These are phyloP conservation scores for Callosobruchus maculatus DNA, from an alignment of 2,888 invertebrate species.

Conservation along the genomic window DNA sequence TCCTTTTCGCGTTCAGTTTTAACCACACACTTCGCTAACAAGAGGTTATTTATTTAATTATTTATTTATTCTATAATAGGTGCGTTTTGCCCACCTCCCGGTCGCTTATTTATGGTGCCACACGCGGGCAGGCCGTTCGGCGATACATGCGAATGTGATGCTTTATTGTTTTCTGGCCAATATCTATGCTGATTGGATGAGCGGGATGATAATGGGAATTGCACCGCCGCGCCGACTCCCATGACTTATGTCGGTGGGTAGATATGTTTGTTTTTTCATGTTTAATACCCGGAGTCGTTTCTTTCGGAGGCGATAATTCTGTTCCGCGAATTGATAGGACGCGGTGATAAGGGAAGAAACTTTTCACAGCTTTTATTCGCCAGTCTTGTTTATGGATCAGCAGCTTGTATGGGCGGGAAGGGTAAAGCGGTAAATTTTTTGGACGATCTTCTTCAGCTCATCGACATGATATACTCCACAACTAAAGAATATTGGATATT, in stretches of 20 bases:
- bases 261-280: not conserved
- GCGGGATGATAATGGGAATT: constrained; percentile 1
- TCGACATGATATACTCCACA: not conserved
- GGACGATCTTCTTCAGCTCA: not conserved
- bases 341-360: not conserved
- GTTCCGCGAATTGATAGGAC: not conserved
- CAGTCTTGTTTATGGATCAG: not conserved
- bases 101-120: constrained; percentile 49
- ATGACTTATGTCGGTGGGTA: not conserved
- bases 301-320: not conserved
- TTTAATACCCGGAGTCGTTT: not conserved
- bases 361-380: not conserved
- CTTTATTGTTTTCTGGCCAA: constrained; percentile 45
- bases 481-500: no score
- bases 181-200: constrained; percentile 47
- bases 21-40: constrained; percentile 50
- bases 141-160: constrained; percentile 31
- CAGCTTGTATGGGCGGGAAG: not conserved
- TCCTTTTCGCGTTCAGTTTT: constrained; percentile 15
- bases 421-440: not conserved
- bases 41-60: constrained; percentile 53
- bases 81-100: constrained; percentile 50
- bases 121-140: constrained; percentile 45
- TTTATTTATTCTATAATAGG: constrained; percentile 53
- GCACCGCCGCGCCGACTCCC: not conserved